Base-by-base conservation (phyloP, 35 echinoderm and acorn worm species). In the Holothuria glaberrima region DNA sequence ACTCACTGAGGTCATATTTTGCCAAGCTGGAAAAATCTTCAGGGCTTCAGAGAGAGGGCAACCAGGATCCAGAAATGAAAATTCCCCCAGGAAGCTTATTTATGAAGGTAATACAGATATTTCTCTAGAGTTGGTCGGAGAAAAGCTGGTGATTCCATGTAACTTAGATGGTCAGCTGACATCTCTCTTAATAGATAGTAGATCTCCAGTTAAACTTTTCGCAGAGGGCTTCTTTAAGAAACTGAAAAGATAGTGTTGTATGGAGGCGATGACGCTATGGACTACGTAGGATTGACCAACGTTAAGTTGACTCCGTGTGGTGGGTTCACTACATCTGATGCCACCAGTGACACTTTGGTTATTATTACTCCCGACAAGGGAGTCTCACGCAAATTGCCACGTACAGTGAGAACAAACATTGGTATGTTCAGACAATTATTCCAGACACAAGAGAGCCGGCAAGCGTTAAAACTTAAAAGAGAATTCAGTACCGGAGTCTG, bases 191-290 rank as follows among this genome's bases (percentile, higher is more conserved):
- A 75, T 75, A 35, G 71, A 75, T 22, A 75, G 71, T 38, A n/a
- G 71, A 6, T 75, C 71, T 12, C 71, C 25, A 31, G 9, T 75
- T 32, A 75, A 20, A 26, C 71, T 75, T 5, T 68, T 94, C 20
- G 44, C 38, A 18, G 66, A 72, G 17, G 58, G 57, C n/a, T 54
- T 94, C 50, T 94, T 94, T 29, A 64, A 90, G 13, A 46, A 31
- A 9, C 80, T 94, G 0, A 71, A 90, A 2, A 68, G 58, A 56
- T 85, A 17, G 14, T 94, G 54, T 94, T 33, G 35, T 87, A 94
- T 90, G 92, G 92, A 44, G 92, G 92, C 32, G 92, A 68, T 36
- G 92, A 80, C 13, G 90, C 38, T 12, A 94, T 94, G 13, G 86
- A 86, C 27, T 94, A 94, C 48, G 34, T 90, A 1, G 87, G 92